Evolutionary conservation across 2,797 vertebrate species (phyloP).

Genomic region (Pristis pectinata): DNA sequence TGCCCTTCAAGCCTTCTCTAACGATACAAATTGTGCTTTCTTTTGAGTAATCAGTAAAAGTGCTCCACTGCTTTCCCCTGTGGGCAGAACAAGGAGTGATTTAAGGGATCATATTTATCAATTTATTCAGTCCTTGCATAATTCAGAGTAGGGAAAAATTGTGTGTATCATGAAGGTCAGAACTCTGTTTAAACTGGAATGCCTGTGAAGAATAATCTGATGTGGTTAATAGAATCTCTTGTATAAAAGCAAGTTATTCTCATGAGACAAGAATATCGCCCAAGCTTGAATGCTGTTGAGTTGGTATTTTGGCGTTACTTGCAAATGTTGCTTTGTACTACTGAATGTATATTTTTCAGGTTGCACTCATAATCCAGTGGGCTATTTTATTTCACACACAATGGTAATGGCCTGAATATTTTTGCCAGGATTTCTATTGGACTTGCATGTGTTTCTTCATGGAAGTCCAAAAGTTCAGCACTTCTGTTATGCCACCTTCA

Average conservation of each 20-base stretch:
- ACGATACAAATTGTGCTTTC: background rate
- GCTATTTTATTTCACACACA: background rate
- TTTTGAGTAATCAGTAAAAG: background rate
- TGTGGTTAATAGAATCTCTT: background rate
- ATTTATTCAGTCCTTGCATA: background rate
- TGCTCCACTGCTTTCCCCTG: background rate
- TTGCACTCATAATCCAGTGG: background rate
- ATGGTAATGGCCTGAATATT: background rate
- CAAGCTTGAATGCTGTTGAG: background rate
- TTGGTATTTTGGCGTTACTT: background rate
- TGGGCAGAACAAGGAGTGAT: background rate
- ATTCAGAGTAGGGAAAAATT: background rate
- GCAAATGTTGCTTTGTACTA: background rate
- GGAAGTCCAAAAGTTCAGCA: no score
- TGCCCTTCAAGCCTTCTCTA: background rate
- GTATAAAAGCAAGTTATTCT: background rate
- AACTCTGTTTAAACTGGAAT: no score
- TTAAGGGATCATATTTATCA: background rate
- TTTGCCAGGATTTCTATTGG: no score
- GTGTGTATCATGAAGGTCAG: background rate
- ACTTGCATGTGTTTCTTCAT: no score
- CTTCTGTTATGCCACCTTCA: no score
- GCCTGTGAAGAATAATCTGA: background rate
- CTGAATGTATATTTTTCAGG: background rate
- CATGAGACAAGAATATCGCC: background rate